Conservation (phyloP, 2,797 vertebrate genomes). For the Brotula barbata region DNA sequence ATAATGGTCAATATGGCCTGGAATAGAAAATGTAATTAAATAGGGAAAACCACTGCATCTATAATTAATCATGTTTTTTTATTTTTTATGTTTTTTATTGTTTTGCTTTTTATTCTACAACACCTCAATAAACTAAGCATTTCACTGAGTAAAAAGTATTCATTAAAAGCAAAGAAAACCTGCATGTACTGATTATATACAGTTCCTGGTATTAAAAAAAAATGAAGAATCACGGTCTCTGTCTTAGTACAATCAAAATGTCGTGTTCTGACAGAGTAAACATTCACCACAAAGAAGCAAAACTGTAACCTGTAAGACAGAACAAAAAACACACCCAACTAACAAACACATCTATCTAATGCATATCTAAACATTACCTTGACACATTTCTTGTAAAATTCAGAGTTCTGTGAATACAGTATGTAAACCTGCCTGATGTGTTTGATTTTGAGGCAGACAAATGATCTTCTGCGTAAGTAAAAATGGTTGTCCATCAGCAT, state of each 20-base stretch:
- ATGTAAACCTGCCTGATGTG: too few species aligned
- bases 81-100: too few species aligned
- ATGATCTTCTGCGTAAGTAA: too few species aligned
- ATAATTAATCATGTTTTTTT: too few species aligned
- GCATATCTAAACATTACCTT: too few species aligned
- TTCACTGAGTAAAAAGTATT: conserved; percentile 38
- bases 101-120: conserved; percentile 1
- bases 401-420: too few species aligned
- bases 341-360: too few species aligned
- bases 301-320: conserved; percentile 3
- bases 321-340: conserved; percentile 2
- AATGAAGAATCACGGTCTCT: conserved; percentile 1
- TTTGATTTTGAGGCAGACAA: too few species aligned
- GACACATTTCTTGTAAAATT: too few species aligned
- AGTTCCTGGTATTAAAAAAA: conserved; percentile 16
- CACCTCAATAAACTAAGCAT: conserved; percentile 1
- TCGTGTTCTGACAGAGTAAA: conserved; percentile 21
- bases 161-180: conserved; percentile 49
- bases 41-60: too few species aligned
- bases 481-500: conserved; percentile 5
- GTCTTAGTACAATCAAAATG: conserved; percentile 33
- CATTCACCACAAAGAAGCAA: background rate
- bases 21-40: too few species aligned
- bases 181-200: conserved; percentile 25
- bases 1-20: too few species aligned